Base-by-base conservation (phyloP, 2,888 invertebrate species). In the Pollenia griseotomentosa region DNA sequence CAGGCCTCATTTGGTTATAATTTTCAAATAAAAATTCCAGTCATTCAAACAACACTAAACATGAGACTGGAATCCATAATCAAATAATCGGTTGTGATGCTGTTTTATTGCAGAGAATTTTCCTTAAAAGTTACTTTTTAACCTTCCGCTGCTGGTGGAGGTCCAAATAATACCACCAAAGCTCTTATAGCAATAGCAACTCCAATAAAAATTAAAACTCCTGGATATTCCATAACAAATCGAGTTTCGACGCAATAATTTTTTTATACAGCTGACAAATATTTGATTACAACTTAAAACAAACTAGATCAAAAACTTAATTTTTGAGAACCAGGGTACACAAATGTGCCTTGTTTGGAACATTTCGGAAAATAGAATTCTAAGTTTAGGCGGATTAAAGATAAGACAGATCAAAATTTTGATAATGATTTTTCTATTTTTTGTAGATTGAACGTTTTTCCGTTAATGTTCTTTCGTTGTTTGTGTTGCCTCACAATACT, bases 131-230 rank as follows among this genome's bases (percentile, higher is more conserved):
- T 65, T 12, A 14, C 44, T 44, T 33, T 33, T 66, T 16, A 77
- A 23, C 12, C 16, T 8, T 23, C 33, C 1, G 65, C 23, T 16
- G 23, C 33, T n/a, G 53, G 48, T 14, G 79, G 48, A 42, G 68
- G 40, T 7, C 59, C 59, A 10, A 42, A 51, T 8, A 8, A 14
- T 42, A 79, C 51, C 2, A 79, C 7, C 16, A 79, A 42, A 8
- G 33, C 4, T 68, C 78, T 48, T 48, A 79, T 14, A 16, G 33
- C 59, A 70, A 70, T n/a, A 42, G 79, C 79, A 16, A 79, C 14
- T 6, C 70, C 78, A 68, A 79, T 79, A 11, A 79, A 68, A 10
- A 68, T 5, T 14, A 79, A 1, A 44, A 79, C 33, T 51, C 61
- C 70, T 0, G 68, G 19, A 61, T 51, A 42, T 10, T 53, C 61